Evolutionary conservation across 2,888 invertebrate genomes (phyloP).

Genomic region (Sinentomon sp.): DNA sequence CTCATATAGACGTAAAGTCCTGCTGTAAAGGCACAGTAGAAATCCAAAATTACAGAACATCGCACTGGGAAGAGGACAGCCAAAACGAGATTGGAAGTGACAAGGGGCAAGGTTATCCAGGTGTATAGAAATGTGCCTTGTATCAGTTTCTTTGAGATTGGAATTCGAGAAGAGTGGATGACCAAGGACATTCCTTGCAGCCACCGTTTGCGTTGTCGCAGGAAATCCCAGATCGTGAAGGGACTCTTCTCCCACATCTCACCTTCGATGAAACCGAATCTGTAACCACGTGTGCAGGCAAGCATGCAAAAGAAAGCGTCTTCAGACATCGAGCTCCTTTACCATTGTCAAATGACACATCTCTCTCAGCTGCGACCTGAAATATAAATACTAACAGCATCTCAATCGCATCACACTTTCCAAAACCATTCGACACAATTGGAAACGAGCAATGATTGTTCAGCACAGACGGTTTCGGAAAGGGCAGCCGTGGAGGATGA

Average conservation of each 20-base stretch:
- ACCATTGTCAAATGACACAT: conserved; percentile 85
- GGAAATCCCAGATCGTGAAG: conserved; percentile 75
- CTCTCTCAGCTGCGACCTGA: conserved; percentile 62
- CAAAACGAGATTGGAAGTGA: conserved; percentile 62
- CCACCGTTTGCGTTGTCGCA: conserved; percentile 90
- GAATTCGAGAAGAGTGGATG: conserved; percentile 60
- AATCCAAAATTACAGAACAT: conserved; percentile 53
- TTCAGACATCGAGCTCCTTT: conserved; percentile 91
- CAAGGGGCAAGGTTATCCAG: conserved; percentile 81
- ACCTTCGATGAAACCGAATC: conserved; percentile 85
- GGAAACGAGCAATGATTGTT: too few species aligned
- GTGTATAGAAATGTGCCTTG: conserved; percentile 73
- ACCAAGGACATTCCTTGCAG: conserved; percentile 69
- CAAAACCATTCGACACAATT: too few species aligned
- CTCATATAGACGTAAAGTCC: conserved; percentile 94
- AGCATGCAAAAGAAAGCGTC: conserved; percentile 94
- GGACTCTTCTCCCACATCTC: conserved; percentile 99
- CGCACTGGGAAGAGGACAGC: conserved; percentile 64
- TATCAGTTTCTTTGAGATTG: conserved; percentile 44
- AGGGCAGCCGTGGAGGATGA: too few species aligned
- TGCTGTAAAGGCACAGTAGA: conserved; percentile 66
- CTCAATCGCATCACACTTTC: too few species aligned
- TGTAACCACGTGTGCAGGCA: conserved; percentile 63
- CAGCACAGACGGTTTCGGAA: too few species aligned
- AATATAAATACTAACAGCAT: conserved; percentile 19